A percentile compares a stretch with the other conserved stretches of the same genome.
Conservation (phyloP, 2,113 vertebrate genomes). For the Siniperca knerii region DNA sequence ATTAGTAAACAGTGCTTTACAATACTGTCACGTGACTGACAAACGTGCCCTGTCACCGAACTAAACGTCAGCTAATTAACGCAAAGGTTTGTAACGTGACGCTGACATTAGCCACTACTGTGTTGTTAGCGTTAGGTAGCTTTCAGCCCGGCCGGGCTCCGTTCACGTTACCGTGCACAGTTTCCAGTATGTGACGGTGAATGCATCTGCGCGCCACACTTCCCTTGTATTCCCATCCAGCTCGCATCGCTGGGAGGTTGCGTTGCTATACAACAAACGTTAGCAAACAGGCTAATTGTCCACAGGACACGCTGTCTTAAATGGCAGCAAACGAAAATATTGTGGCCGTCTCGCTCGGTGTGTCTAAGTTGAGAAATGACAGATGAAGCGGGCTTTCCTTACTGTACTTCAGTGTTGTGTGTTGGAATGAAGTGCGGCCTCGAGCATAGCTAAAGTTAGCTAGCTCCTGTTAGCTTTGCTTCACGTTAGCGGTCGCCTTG, state of each 20-base stretch:
- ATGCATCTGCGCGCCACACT: background rate
- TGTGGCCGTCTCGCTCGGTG: no score
- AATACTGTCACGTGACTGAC: conserved; percentile 32
- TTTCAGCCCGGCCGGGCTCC: no score
- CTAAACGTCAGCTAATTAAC: background rate
- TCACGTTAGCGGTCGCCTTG: conserved; percentile 79
- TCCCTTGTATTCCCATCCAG: background rate
- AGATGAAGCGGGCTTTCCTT: background rate
- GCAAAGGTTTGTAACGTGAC: background rate
- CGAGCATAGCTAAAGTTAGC: conserved; percentile 30
- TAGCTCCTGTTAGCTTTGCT: conserved; percentile 56
- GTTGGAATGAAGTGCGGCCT: conserved; percentile 59
- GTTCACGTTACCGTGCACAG: no score
- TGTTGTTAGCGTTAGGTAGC: background rate
- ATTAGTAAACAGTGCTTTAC: conserved; percentile 43
- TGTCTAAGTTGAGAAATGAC: no score
- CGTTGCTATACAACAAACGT: background rate
- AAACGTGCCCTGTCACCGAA: background rate
- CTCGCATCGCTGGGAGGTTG: background rate
- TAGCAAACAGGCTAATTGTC: conserved; percentile 21
- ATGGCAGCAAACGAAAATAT: no score
- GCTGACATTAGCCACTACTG: no score
- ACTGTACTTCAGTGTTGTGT: background rate
- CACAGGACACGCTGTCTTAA: background rate
- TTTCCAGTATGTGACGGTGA: background rate